Base-by-base conservation (phyloP, 2,888 invertebrate genomes). In the Muscina levida region DNA sequence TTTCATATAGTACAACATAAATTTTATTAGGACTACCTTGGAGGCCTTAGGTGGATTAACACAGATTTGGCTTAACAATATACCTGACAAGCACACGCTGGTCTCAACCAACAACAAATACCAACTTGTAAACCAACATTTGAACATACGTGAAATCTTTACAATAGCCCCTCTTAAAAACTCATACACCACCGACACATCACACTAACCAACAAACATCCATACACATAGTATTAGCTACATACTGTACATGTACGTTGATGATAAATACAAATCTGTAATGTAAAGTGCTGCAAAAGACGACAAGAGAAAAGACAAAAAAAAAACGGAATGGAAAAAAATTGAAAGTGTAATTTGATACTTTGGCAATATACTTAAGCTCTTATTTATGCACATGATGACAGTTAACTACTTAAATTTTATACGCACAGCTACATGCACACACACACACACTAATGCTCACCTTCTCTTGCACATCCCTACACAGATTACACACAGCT, bases 311-410 rank as follows among this genome's bases (percentile, higher is more conserved):
- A 31, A 51, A 62, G 51, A 17, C 13, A 65, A 57, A 44, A 31
- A 72, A 72, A 66, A 74, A 31, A 31, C 26, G 19, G 26, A 57
- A 67, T 39, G 15, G 42, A 42, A 42, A 56, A 71, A 71, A 72
- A 72, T 71, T 74, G 72, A 82, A 82, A 83, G 83, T 82, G 83
- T 79, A 79, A 83, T 81, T 80, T 75, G 79, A 83, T 79, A 82
- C 82, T 72, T 48, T 74, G 81, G 77, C 81, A 81, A 81, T 81
- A 81, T 77, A 77, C 72, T 81, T 77, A 75, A 81, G 77, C 81
- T 81, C 76, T 82, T 76, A 76, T 74, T 82, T 72, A 82, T 77
- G 67, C 81, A 81, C 81, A 81, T 75, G 77, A 81, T 81, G 81
- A 81, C 81, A 81, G 77, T 75, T 75, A 75, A 81, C 74, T 81